Evolutionary conservation across 2,113 vertebrate species (phyloP).

Genomic region (Orycteropus afer): DNA sequence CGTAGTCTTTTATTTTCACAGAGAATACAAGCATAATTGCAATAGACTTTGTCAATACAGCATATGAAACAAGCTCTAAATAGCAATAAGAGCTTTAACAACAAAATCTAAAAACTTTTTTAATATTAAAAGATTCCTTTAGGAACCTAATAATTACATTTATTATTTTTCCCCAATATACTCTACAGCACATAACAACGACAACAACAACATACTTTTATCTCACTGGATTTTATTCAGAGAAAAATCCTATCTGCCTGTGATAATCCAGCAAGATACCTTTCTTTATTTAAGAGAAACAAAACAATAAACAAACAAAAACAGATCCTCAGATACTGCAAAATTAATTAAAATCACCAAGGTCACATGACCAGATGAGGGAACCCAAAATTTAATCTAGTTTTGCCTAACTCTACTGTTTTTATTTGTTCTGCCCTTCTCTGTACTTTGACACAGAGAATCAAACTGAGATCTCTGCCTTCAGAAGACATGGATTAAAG

Average conservation of each 20-base stretch:
- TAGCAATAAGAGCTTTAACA: background rate
- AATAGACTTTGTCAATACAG: background rate
- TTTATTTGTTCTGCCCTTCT: background rate
- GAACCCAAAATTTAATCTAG: background rate
- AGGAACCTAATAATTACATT: background rate
- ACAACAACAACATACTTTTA: too few relatives aligned
- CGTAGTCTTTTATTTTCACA: too few relatives aligned
- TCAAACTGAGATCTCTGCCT: background rate
- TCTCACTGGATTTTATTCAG: background rate
- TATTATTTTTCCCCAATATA: background rate
- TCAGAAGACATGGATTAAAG: background rate
- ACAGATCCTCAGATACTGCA: background rate
- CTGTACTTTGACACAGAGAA: background rate
- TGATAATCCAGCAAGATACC: background rate
- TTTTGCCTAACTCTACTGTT: background rate
- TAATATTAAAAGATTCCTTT: background rate
- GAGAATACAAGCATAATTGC: background rate
- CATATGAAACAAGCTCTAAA: background rate
- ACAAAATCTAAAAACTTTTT: constrained; percentile 4
- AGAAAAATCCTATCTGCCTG: background rate
- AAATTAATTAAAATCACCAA: background rate
- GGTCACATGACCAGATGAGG: background rate
- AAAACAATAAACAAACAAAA: background rate
- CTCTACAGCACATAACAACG: too few relatives aligned
- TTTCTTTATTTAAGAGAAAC: constrained; percentile 26